Base-by-base conservation (phyloP, 1,140 invertebrate species). In the Tetragnatha versicolor region DNA sequence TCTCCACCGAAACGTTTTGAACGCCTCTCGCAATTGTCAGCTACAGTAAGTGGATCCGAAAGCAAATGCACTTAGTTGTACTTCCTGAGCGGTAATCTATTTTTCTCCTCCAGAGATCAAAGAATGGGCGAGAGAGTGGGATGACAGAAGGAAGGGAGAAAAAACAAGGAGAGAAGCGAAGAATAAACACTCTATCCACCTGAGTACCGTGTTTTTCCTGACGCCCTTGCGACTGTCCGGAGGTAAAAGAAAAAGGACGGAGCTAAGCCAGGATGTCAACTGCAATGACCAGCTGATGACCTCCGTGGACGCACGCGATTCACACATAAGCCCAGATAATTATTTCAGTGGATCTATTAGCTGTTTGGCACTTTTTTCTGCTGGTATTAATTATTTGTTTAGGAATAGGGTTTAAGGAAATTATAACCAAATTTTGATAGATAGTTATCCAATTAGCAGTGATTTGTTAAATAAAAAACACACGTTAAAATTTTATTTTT, bases 211-310 rank as follows among this genome's bases (percentile, higher is more conserved):
- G 65, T 68, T 68, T 68, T 68, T 49, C 65, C 22, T 68, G 45
- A 68, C 65, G 65, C 39, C 45, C 7, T 33, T 49, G n/a, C 27
- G 12, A 14, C n/a, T 29, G 7, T 31, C 27, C 5, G 6, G 20
- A 63, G 33, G 17, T 12, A 22, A 39, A 35, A 39, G 27, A 14
- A 31, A 49, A 49, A 35, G 20, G 35, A 68, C 29, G 45, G n/a
- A 55, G 31, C 39, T 49, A 49, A 68, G 65, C 31, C 65, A 47
- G 49, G 45, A 49, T 68, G 65, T 68, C 65, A 68, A 68, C 65
- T 68, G 39, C 20, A 39, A 49, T 68, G 65, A 68, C 42, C 45
- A 49, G 25, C 65, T 68, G 65, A 49, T 68, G 22, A 49, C 65
- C 65, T 68, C 7, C 20, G 60, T 2, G 3, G 12, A 17, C n/a